phyloP scores from a whole-genome alignment of 2,888 invertebrate genomes.

The Athripsodes cinereus region DNA sequence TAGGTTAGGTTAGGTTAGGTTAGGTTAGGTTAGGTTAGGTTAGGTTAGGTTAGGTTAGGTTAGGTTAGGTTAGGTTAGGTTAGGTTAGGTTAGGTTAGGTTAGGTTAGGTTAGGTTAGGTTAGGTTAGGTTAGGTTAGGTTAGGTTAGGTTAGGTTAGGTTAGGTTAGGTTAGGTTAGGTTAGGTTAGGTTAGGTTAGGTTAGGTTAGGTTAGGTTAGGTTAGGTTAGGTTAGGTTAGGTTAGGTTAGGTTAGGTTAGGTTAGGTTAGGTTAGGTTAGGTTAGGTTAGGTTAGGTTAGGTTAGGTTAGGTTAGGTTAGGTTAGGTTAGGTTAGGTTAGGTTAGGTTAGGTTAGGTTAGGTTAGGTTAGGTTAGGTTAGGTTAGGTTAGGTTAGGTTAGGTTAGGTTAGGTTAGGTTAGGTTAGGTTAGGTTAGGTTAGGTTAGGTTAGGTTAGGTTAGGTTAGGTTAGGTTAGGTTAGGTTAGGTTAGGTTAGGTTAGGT shows the following conservation, averaged over 20 bases:
- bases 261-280: conserved; percentile 9
- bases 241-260: conserved; percentile 10
- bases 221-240: conserved; percentile 6
- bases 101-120: conserved; percentile 5
- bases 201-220: conserved; percentile 5
- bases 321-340: conserved; percentile 5
- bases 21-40: conserved; percentile 8
- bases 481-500: conserved; percentile 5
- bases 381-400: conserved; percentile 5
- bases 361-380: conserved; percentile 5
- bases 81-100: conserved; percentile 10
- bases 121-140: conserved; percentile 5
- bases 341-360: conserved; percentile 5
- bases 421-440: conserved; percentile 5
- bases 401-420: conserved; percentile 5
- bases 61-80: conserved; percentile 20
- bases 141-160: conserved; percentile 5
- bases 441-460: conserved; percentile 5
- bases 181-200: conserved; percentile 5
- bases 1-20: conserved; percentile 12
- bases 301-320: conserved; percentile 5
- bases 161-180: conserved; percentile 5
- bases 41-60: conserved; percentile 8
- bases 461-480: conserved; percentile 5
- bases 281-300: conserved; percentile 5